Conservation (phyloP, 2,797 vertebrate genomes). For the Karalla daura region DNA sequence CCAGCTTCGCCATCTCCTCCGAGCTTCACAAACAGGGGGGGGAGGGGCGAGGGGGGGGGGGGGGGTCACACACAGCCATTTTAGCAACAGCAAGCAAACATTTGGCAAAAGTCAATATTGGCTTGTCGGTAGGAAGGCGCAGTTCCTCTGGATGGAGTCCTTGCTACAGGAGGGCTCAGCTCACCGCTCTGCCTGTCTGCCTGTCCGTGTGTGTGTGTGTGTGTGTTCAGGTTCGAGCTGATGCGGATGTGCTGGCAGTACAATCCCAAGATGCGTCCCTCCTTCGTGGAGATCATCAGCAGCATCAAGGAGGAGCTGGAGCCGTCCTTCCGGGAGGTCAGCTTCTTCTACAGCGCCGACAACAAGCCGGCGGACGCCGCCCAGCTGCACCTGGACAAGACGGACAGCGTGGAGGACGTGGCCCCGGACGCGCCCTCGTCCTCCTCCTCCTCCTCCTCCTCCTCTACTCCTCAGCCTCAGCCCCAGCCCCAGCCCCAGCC, state of each 20-base stretch:
- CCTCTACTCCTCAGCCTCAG: too few species aligned
- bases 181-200: constrained; percentile 16
- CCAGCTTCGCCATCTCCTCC: background rate
- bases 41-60: background rate
- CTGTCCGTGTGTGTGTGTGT: constrained; percentile 22
- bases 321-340: constrained; percentile 89
- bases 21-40: constrained; percentile 33
- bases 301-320: constrained; percentile 96
- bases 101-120: constrained; percentile 56
- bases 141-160: constrained; percentile 26
- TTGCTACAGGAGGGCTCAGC: constrained; percentile 18
- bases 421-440: constrained; percentile 65
- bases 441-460: too few species aligned
- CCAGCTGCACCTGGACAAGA: constrained; percentile 89
- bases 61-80: constrained; percentile 24
- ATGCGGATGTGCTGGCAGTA: constrained; percentile 99
- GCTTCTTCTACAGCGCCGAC: constrained; percentile 97
- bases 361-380: constrained; percentile 91
- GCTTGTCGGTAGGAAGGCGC: constrained; percentile 30
- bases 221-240: constrained; percentile 89
- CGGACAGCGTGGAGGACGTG: constrained; percentile 88
- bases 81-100: constrained; percentile 58
- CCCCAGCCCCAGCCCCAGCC: too few species aligned
- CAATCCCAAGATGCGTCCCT: constrained; percentile 96
- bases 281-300: constrained; percentile 96